Evolutionary conservation across 2,113 vertebrate species (phyloP), one percentile per base, ranked within the genome.

Genomic region (Siphamia tubifer): DNA sequence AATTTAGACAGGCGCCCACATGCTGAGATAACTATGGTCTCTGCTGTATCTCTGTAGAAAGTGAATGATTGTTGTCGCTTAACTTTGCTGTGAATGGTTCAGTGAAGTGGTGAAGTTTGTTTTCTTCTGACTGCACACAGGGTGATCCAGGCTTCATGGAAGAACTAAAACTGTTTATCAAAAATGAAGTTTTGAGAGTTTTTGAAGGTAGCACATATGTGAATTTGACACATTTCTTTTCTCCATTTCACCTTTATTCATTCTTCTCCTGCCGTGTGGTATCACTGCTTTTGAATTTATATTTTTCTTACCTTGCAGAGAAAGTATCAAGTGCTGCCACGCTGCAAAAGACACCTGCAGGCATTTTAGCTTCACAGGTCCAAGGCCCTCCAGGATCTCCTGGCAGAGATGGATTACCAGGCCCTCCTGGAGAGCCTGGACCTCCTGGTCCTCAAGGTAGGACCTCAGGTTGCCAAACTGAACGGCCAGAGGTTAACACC

Each of bases 101-200:
- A n/a, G n/a, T n/a, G n/a, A n/a, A n/a, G n/a, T n/a, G 54, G 44
- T 82, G n/a, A 58, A 43, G 36, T 36, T 61, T 69, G 19, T 66
- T 2, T 82, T 74, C 6, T 28, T 67, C 23, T 31, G 1, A 34
- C 27, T n/a, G 13, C 23, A 35, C 69, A 42, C 90, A 99, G 98
- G 90, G 77, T 74, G 93, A 96, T 84, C 54, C 84, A 5, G 45
- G 92, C 81, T 90, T 94, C 86, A 89, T 95, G 81, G 94, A 98
- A 84, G 96, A 99, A 92, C 94, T 99, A 71, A 96, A 93, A 91
- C 91, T 76, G 47, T 95, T 96, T 16, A 96, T 99, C 78, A 94
- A 84, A 88, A 94, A 88, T 78, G 96, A 99, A 84, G 94, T 99
- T 58, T 86, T 96, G 58, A 93, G 91, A 53, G 87, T 98, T 86